Evolutionary conservation across 1,140 invertebrate genomes (phyloP), one percentile per base, ranked within the genome.

Genomic region (Dryas iulia): DNA sequence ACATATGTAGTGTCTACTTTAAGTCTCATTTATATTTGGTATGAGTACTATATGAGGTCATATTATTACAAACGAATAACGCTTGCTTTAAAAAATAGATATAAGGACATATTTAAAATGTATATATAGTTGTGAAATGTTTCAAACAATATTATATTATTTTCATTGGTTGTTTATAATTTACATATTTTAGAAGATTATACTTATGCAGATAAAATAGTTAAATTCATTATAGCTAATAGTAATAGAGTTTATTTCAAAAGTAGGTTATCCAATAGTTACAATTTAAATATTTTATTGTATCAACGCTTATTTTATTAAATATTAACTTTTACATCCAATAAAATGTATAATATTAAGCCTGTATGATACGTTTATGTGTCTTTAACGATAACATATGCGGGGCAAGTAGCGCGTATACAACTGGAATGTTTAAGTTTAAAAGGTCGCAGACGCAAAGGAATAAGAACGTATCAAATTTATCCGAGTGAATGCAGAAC

Each of bases 401-500:
- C 64, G 59, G 47, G 61, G 56, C 59, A 54, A 60, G 39, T 18
- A 18, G 25, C 39, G 56, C 30, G 21, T 26, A 61, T 35, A 59
- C 59, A 33, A 62, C 21, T 39, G 53, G 63, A 71, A 66, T 66
- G 30, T 52, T 60, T 71, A 66, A 60, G 31, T 57, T 31, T 68
- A 64, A 66, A 71, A 71, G 69, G 69, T 66, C 69, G 59, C 63
- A 64, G 18, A 54, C 23, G 58, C 12, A 61, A 53, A 71, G 33
- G 47, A 54, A 60, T 28, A 59, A 60, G 57, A 60, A 70, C 68
- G 59, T 64, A 70, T 66, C 69, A 59, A 62, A 59, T 70, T 65
- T 65, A 70, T 60, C 28, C 68, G 39, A 58, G 59, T 65, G 62
- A 64, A 66, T 61, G 69, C 54, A 62, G 59, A 59, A 47, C 64